A percentile compares a stretch with the other conserved stretches of the same genome.
Evolutionary conservation across 2,888 invertebrate genomes (phyloP).

Genomic region (Oxyteleia sp.): DNA sequence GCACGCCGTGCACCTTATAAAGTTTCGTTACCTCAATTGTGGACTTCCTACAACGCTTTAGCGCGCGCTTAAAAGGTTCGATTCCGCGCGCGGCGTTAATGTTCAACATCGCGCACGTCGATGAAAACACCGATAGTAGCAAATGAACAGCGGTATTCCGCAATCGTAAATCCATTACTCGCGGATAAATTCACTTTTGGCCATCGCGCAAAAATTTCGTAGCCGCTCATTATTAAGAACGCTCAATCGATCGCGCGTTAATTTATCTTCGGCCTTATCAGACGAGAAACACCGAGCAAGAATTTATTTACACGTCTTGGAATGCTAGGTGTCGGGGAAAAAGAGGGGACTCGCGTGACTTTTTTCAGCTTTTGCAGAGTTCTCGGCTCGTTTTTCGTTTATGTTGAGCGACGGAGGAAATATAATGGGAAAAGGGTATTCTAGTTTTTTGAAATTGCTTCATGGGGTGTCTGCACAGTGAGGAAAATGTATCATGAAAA

Average conservation of each 20-base stretch:
- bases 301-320: constrained; percentile 58
- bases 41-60: constrained; percentile 83
- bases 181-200: constrained; percentile 67
- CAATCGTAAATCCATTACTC: constrained; percentile 66
- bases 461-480: too few species aligned
- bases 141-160: constrained; percentile 68
- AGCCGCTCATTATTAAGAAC: constrained; percentile 59
- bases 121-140: constrained; percentile 67
- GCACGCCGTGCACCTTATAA: constrained; percentile 78
- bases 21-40: constrained; percentile 78
- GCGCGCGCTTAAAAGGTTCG: constrained; percentile 82
- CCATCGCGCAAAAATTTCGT: constrained; percentile 35
- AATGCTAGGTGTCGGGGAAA: constrained; percentile 40
- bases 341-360: not conserved
- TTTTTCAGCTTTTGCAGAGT: not conserved
- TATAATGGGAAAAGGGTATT: too few species aligned
- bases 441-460: too few species aligned
- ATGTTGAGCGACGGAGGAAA: too few species aligned
- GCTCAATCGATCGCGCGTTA: constrained; percentile 56
- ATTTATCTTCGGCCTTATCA: constrained; percentile 60
- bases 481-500: too few species aligned
- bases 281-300: constrained; percentile 46
- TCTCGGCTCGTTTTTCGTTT: too few species aligned
- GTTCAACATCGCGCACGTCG: constrained; percentile 60
- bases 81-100: constrained; percentile 63